phyloP scores from a whole-genome alignment of 2,113 vertebrate genomes.

The Rattus rattus region DNA sequence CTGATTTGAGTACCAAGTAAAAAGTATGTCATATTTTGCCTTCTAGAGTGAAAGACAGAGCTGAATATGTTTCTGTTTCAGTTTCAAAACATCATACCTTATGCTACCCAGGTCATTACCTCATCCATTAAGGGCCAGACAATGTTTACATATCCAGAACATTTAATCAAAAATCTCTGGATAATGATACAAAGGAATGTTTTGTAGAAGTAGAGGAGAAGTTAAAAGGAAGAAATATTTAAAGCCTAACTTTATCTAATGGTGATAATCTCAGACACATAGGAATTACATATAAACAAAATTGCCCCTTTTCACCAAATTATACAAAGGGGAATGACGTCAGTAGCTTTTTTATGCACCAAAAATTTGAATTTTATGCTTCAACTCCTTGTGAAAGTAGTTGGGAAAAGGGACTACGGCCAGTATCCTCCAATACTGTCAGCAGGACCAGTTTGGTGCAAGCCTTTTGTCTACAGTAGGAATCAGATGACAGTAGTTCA shows the following conservation, averaged over 20 bases:
- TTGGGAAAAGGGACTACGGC: background rate
- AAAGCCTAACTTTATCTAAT: background rate
- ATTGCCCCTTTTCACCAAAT: background rate
- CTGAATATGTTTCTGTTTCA: background rate
- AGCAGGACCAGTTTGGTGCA: constrained; percentile 51
- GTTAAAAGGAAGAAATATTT: background rate
- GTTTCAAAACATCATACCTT: background rate
- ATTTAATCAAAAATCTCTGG: constrained; percentile 2
- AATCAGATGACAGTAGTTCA: constrained; percentile 77
- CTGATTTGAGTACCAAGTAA: background rate
- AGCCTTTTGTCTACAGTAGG: constrained; percentile 28
- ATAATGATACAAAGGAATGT: background rate
- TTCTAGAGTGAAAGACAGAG: background rate
- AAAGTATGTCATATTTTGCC: background rate
- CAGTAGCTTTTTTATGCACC: background rate
- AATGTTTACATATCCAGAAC: background rate
- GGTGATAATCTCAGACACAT: background rate
- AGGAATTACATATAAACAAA: constrained; percentile 5
- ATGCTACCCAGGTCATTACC: background rate
- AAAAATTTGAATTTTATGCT: background rate
- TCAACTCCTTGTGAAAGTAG: background rate
- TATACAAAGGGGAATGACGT: background rate
- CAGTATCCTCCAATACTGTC: constrained; percentile 59
- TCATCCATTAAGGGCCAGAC: background rate
- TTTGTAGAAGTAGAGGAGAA: background rate